Percentiles rank a stretch among this genome's conserved stretches.
These are phyloP conservation scores for Colistium nudipinnis DNA, from an alignment of 2,113 vertebrate species.

Conservation along the genomic window DNA sequence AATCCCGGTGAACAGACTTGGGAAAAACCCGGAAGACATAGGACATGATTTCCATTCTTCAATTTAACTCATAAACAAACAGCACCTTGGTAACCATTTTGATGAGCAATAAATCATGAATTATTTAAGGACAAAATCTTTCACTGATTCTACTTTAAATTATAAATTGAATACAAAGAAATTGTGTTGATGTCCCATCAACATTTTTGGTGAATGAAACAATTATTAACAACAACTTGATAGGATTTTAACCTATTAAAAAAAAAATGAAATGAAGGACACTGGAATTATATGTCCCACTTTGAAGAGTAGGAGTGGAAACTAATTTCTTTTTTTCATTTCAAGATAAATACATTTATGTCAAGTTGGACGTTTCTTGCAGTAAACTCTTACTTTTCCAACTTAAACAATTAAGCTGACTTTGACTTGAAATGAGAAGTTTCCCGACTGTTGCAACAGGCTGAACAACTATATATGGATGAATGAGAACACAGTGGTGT, in stretches of 20 bases:
- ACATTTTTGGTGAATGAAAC: no score
- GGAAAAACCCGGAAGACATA: slow-evolving; percentile 51
- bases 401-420: neutral
- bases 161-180: no score
- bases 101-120: neutral
- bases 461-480: slow-evolving; percentile 6
- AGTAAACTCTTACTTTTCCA: neutral
- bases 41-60: slow-evolving; percentile 27
- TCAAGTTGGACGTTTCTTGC: slow-evolving; percentile 25
- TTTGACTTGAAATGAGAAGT: slow-evolving; percentile 1
- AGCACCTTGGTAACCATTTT: slow-evolving; percentile 11
- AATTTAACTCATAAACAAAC: slow-evolving; percentile 31
- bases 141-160: no score
- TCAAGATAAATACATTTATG: neutral
- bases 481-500: slow-evolving; percentile 6
- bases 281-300: slow-evolving; percentile 4
- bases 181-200: no score
- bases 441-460: neutral
- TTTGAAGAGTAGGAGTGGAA: neutral
- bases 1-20: no score
- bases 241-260: no score
- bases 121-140: no score
- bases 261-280: no score
- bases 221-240: no score
- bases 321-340: slow-evolving; percentile 1